phyloP scores from a whole-genome alignment of 2,888 invertebrate species.

The Drosophila seclusa region DNA sequence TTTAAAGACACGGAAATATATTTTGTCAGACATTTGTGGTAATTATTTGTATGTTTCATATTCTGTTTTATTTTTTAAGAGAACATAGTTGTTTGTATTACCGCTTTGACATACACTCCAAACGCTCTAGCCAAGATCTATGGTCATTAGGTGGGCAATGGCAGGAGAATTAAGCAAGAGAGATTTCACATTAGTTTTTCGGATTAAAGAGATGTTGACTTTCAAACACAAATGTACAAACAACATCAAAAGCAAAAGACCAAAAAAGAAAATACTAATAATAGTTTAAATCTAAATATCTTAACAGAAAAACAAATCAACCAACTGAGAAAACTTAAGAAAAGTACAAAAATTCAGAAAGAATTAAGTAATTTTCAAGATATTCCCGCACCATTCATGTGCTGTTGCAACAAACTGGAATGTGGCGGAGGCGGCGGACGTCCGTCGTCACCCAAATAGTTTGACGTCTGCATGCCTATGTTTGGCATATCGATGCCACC shows the following conservation, averaged over 20 bases:
- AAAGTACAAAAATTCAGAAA: slow-evolving; percentile 14
- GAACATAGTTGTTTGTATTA: slow-evolving; percentile 42
- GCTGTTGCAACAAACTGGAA: slow-evolving; percentile 90
- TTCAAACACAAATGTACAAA: slow-evolving; percentile 30
- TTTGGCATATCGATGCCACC: slow-evolving; percentile 78
- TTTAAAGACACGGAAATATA: slow-evolving; percentile 50
- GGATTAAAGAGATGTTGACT: slow-evolving; percentile 4
- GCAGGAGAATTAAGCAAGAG: slow-evolving; percentile 56
- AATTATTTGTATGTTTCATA: neutral
- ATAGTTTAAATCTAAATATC: slow-evolving; percentile 10
- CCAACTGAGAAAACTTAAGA: slow-evolving; percentile 21
- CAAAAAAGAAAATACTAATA: slow-evolving; percentile 15
- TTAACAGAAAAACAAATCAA: slow-evolving; percentile 11
- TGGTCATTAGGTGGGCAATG: slow-evolving; percentile 26
- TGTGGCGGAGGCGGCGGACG: slow-evolving; percentile 90
- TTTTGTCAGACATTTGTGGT: neutral
- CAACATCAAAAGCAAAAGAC: slow-evolving; percentile 42
- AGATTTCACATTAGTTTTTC: slow-evolving; percentile 61
- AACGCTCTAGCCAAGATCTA: slow-evolving; percentile 68
- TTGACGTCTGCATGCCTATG: slow-evolving; percentile 48
- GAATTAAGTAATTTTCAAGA: slow-evolving; percentile 35
- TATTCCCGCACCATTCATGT: slow-evolving; percentile 84
- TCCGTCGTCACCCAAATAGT: slow-evolving; percentile 86
- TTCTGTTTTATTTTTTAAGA: slow-evolving; percentile 16
- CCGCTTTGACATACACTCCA: slow-evolving; percentile 58